Conservation (phyloP, 2,888 invertebrate genomes). For the Mayetiola destructor region DNA sequence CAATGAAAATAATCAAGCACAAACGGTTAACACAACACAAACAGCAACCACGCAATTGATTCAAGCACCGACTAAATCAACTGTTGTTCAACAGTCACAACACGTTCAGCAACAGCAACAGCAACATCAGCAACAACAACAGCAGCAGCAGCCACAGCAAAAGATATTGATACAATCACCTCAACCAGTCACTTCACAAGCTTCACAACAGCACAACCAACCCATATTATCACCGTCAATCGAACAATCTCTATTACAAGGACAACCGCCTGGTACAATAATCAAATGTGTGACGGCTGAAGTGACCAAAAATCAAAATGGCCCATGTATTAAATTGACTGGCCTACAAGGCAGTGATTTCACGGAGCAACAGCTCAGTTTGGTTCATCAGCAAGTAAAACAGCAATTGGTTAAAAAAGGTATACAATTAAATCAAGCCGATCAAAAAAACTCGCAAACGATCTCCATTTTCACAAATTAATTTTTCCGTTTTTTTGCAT, state of each 20-base stretch:
- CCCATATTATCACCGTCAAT: conserved; percentile 34
- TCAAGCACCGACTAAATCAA: background rate
- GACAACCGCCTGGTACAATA: conserved; percentile 72
- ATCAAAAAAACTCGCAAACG: too few relatives aligned
- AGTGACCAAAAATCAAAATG: conserved; percentile 70
- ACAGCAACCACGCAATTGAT: background rate
- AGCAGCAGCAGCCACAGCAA: conserved; percentile 21
- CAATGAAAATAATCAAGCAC: background rate
- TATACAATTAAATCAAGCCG: conserved; percentile 27
- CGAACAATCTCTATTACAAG: conserved; percentile 57
- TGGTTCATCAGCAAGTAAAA: conserved; percentile 80
- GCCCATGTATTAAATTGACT: conserved; percentile 73
- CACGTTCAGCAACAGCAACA: conserved; percentile 20
- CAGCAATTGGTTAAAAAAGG: conserved; percentile 68
- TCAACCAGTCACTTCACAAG: conserved; percentile 17
- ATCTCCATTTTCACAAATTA: too few relatives aligned
- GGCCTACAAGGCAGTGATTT: conserved; percentile 72
- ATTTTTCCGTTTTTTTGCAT: too few relatives aligned
- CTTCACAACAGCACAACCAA: conserved; percentile 18
- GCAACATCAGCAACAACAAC: conserved; percentile 20
- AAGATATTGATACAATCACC: conserved; percentile 17
- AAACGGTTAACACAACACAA: background rate
- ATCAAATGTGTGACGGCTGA: conserved; percentile 80
- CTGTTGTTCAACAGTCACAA: conserved; percentile 15
- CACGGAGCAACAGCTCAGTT: conserved; percentile 62